Base-by-base conservation (phyloP, 1,140 invertebrate genomes). In the Heterodera carotae region DNA sequence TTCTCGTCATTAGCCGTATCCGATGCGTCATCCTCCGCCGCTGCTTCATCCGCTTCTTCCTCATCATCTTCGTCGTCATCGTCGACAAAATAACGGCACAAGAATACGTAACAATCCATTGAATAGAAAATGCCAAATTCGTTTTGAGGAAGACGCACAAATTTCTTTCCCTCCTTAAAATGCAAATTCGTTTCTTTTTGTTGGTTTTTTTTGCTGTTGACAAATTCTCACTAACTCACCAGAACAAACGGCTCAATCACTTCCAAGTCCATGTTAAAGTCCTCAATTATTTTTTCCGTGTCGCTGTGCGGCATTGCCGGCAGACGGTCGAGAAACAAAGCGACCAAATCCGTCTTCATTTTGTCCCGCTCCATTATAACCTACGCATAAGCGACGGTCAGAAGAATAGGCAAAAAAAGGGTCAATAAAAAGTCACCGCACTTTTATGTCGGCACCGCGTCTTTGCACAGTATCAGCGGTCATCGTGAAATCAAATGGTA, bases 231-330 rank as follows among this genome's bases (percentile, higher is more conserved):
- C 7, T 10, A 10, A 48, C 83, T 72, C 66, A 84, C 96, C 67
- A 98, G 90, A n/a, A 99, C 96, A 89, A 99, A 97, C 1, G 93
- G 91, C 90, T 98, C 96, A 94, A 99, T 98, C 53, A 93, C 92
- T 87, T 97, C 95, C 69, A 97, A 90, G 89, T 97, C 95, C 79
- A 96, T 94, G 89, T 96, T 96, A 93, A 94, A 97, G 83, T 96
- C 94, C 79, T 91, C 89, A 88, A 95, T 93, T 31, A 98, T 89
- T 83, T 94, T 93, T 82, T 93, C 90, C 1, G 96, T 95, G 90
- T 99, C 96, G 34, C 91, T 89, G 43, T 91, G 89, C 0, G 92
- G 90, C 92, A 98, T 95, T 0, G 93, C 86, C 8, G 94, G 93
- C 88, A 98, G 95, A 7, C 97, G 90, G 0, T 95, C 94, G 87